phyloP scores from a whole-genome alignment of 37 sponge, comb jelly and placozoan genomes.

The Spongia lamella region DNA sequence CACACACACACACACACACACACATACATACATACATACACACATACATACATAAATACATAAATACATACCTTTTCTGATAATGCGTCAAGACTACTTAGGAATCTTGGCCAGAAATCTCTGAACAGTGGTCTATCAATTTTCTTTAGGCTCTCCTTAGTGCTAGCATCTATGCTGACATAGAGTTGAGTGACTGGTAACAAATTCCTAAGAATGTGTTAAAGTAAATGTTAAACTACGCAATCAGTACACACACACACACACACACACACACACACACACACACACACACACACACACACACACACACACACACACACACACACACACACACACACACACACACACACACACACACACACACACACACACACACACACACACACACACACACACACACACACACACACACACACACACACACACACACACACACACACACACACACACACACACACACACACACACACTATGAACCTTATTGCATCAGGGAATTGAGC shows the following conservation, averaged over 20 bases:
- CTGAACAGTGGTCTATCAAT: conserved; percentile 92
- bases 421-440: not conserved
- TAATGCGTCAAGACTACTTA: conserved; percentile 76
- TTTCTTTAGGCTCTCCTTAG: conserved; percentile 89
- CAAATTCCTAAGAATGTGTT: conserved; percentile 37
- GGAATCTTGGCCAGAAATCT: conserved; percentile 90
- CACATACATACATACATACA: not conserved
- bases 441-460: not conserved
- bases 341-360: not conserved
- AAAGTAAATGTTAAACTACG: too few species aligned
- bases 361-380: not conserved
- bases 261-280: not conserved
- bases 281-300: not conserved
- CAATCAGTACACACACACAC: too few species aligned
- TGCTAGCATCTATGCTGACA: conserved; percentile 94
- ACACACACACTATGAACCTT: conserved; percentile 37
- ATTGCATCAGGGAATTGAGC: conserved; percentile 96
- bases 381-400: not conserved
- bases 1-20: not conserved
- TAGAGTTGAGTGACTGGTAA: conserved; percentile 94
- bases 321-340: not conserved
- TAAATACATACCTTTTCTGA: conserved; percentile 63
- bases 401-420: not conserved
- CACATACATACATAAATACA: not conserved
- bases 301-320: not conserved